These are phyloP conservation scores for Ceyx melanurus DNA, from an alignment of 2,113 vertebrate species.

Conservation along the genomic window DNA sequence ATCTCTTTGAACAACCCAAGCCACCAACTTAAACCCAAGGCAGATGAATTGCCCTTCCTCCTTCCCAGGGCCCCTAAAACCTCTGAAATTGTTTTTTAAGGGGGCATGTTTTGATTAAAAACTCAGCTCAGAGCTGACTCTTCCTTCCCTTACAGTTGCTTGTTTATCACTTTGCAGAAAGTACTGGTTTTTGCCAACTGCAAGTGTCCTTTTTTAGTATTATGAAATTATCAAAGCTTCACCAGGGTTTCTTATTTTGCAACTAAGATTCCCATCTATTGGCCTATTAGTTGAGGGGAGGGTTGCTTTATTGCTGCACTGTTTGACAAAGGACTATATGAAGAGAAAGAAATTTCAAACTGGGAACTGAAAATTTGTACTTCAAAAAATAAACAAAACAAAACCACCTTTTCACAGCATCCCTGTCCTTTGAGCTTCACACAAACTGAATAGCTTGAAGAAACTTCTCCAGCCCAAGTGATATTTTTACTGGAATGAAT, in stretches of 20 bases:
- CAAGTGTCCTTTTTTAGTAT: neutral
- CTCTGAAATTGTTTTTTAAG: neutral
- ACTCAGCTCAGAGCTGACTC: neutral
- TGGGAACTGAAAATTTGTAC: neutral
- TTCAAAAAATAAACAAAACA: neutral
- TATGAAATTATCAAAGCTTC: neutral
- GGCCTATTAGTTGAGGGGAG: neutral
- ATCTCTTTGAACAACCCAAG: constrained; percentile 63
- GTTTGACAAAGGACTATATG: neutral
- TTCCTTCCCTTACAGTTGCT: neutral
- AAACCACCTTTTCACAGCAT: neutral
- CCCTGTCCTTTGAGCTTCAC: neutral
- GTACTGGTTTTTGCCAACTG: neutral
- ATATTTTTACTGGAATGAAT: neutral
- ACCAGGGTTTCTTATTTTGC: neutral
- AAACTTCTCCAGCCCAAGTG: neutral
- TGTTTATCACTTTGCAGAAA: neutral
- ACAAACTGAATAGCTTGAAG: neutral
- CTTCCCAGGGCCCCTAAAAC: neutral
- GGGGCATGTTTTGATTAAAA: constrained; percentile 43
- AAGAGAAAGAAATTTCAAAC: neutral
- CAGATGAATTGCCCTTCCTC: constrained; percentile 15
- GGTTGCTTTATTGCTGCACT: neutral
- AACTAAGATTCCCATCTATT: neutral
- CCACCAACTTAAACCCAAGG: constrained; percentile 26